Conservation (phyloP, 2,888 invertebrate species). For the Lithosia quadra region DNA sequence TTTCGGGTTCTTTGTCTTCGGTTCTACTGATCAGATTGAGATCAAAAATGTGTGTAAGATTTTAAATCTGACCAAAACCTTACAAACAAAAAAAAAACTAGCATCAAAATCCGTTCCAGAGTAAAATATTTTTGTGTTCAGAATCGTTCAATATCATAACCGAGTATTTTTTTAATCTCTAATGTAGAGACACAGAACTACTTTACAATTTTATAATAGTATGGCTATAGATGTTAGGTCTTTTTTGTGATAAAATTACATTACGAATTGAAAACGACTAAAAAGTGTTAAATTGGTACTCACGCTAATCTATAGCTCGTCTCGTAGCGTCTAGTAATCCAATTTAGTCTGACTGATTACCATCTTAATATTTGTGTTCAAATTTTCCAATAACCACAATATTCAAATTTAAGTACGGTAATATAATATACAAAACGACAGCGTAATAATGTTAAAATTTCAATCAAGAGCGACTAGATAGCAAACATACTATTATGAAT, state of each 20-base stretch:
- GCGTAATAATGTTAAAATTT: not conserved
- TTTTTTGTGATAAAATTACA: not conserved
- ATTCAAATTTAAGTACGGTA: not conserved
- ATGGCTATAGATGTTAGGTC: too few species aligned
- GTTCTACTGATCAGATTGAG: too few species aligned
- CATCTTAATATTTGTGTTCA: not conserved
- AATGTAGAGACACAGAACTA: too few species aligned
- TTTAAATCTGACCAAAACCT: too few species aligned
- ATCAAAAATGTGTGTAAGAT: too few species aligned
- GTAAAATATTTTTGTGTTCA: too few species aligned
- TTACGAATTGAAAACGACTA: not conserved
- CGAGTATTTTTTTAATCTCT: too few species aligned
- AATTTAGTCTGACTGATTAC: not conserved
- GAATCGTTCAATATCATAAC: too few species aligned
- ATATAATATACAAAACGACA: not conserved
- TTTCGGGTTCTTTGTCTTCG: too few species aligned
- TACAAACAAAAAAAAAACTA: too few species aligned
- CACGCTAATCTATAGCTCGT: not conserved
- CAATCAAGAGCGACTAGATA: not conserved
- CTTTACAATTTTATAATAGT: too few species aligned
- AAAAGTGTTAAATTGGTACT: not conserved
- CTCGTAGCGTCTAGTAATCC: not conserved
- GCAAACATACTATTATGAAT: not conserved
- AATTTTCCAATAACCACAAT: not conserved
- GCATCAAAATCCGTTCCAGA: too few species aligned